These are phyloP conservation scores for Pristionchus japonicus DNA, from an alignment of 2,888 invertebrate species.

Conservation along the genomic window DNA sequence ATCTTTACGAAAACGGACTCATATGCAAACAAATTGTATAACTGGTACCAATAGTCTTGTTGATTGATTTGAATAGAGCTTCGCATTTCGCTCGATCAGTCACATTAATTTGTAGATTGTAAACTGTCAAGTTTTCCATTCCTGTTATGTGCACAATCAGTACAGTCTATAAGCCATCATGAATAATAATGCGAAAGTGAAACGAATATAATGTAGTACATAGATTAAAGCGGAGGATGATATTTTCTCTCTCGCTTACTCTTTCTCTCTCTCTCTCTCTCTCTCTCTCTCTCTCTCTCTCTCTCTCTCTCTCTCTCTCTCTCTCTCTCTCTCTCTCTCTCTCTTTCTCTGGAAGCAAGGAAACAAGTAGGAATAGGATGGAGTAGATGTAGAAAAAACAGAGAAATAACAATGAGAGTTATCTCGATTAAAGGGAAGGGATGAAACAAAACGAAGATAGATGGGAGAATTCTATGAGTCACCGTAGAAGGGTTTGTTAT, in stretches of 20 bases:
- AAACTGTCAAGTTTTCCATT: background rate
- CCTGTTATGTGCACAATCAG: background rate
- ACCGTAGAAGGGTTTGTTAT: background rate
- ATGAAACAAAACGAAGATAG: background rate
- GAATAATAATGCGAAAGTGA: background rate
- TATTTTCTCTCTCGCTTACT: background rate
- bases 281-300: background rate
- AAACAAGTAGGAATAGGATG: background rate
- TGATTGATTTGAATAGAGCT: slow-evolving; percentile 2
- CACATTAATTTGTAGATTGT: background rate
- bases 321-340: background rate
- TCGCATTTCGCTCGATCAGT: background rate
- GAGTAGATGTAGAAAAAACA: background rate
- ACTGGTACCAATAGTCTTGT: background rate
- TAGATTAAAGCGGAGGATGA: background rate
- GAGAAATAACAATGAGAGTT: background rate
- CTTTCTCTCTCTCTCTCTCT: background rate
- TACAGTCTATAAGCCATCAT: background rate
- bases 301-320: background rate
- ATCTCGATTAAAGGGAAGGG: background rate
- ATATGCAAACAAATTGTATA: too few relatives aligned
- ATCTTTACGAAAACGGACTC: too few relatives aligned
- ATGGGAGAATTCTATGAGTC: background rate
- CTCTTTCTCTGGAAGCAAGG: background rate
- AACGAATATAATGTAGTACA: background rate